phyloP scores from a whole-genome alignment of 2,113 vertebrate species.

The Talpa occidentalis region DNA sequence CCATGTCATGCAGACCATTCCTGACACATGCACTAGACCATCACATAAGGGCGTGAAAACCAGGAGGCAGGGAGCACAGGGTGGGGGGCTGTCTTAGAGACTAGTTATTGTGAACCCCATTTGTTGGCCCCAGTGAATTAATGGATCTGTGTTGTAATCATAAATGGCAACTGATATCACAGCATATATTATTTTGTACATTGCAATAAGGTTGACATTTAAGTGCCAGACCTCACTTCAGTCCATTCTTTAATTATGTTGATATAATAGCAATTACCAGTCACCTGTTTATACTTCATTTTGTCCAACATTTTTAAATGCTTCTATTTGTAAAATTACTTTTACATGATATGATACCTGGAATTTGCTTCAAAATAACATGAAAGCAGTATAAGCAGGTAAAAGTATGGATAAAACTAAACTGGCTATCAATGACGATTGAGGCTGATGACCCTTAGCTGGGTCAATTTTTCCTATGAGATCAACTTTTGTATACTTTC shows the following conservation, averaged over 20 bases:
- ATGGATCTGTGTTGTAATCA: not conserved
- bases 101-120: not conserved
- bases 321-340: conserved; percentile 20
- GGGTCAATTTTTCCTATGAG: not conserved
- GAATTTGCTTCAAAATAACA: conserved; percentile 13
- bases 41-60: not conserved
- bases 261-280: not conserved
- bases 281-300: conserved; percentile 38
- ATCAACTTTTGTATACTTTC: not conserved
- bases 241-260: not conserved
- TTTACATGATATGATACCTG: conserved; percentile 10
- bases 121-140: not conserved
- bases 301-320: not conserved
- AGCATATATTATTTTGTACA: conserved; percentile 27
- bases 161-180: not conserved
- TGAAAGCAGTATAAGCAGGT: not conserved
- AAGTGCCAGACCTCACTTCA: not conserved
- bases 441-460: not conserved
- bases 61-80: not conserved
- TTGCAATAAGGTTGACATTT: not conserved
- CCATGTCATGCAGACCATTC: not conserved
- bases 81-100: not conserved
- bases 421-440: not conserved
- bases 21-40: not conserved
- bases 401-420: not conserved